phyloP scores from a whole-genome alignment of 2,797 vertebrate genomes.

The Acanthurus tractus region DNA sequence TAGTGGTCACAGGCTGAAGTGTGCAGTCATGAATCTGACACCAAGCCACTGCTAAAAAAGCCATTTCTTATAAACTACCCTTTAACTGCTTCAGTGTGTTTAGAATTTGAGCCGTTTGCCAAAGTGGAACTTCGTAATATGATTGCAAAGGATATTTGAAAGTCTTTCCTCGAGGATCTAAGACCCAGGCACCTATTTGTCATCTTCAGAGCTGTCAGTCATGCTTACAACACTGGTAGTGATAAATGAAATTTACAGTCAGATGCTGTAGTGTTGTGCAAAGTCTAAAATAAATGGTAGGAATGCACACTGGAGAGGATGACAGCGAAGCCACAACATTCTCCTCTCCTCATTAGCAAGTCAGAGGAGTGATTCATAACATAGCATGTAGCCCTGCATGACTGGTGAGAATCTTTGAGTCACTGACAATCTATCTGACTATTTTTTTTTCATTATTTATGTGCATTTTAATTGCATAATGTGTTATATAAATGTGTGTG shows the following conservation, averaged over 20 bases:
- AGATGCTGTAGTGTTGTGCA: slow-evolving; percentile 22
- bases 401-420: slow-evolving; percentile 6
- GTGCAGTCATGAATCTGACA: slow-evolving; percentile 13
- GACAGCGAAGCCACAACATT: slow-evolving; percentile 10
- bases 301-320: slow-evolving; percentile 2
- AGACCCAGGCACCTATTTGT: slow-evolving; percentile 39
- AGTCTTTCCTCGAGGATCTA: slow-evolving; percentile 45
- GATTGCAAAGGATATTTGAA: slow-evolving; percentile 39
- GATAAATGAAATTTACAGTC: slow-evolving; percentile 47
- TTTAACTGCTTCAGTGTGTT: slow-evolving; percentile 14
- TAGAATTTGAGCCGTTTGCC: slow-evolving; percentile 3
- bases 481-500: too few relatives aligned
- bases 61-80: slow-evolving; percentile 4
- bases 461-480: slow-evolving; percentile 11
- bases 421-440: slow-evolving; percentile 5
- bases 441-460: slow-evolving; percentile 20
- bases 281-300: slow-evolving; percentile 1
- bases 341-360: slow-evolving; percentile 34
- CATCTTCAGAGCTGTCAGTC: slow-evolving; percentile 54
- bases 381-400: slow-evolving; percentile 1
- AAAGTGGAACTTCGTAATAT: slow-evolving; percentile 10
- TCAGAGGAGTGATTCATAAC: slow-evolving; percentile 36
- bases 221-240: slow-evolving; percentile 41
- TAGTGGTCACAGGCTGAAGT: slow-evolving; percentile 24
- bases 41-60: slow-evolving; percentile 12